Percentiles rank a stretch among this genome's conserved stretches.
Conservation (phyloP, 2,113 vertebrate genomes). For the Poeciliopsis turrubarensis region DNA sequence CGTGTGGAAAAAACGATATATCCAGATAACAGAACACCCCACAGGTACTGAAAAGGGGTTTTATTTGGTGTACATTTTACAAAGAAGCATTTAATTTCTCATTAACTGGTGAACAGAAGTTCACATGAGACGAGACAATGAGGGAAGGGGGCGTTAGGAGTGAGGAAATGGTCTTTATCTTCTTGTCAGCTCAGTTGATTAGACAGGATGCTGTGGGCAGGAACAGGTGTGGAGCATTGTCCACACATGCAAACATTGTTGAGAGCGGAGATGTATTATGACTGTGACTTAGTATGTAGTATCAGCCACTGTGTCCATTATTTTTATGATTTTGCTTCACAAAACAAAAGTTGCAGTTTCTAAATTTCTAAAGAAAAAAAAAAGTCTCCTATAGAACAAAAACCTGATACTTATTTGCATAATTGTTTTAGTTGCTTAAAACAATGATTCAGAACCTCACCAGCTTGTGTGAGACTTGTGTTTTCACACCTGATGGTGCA, state of each 20-base stretch:
- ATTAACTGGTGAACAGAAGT: constrained; percentile 2
- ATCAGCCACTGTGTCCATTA: not conserved
- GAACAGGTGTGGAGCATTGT: constrained; percentile 57
- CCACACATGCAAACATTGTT: constrained; percentile 30
- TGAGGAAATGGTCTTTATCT: constrained; percentile 59
- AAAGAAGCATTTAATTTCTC: constrained; percentile 1
- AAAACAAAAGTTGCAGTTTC: not conserved
- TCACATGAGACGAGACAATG: constrained; percentile 33
- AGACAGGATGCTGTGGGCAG: constrained; percentile 59
- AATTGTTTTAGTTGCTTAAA: too few relatives aligned
- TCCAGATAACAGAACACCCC: not conserved
- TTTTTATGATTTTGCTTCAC: not conserved
- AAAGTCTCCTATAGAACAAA: too few relatives aligned
- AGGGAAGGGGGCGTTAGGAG: constrained; percentile 1
- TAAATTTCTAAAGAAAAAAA: not conserved
- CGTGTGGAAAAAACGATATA: not conserved
- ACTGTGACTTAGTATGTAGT: not conserved
- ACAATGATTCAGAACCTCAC: too few relatives aligned
- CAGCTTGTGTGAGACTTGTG: too few relatives aligned
- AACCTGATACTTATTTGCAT: too few relatives aligned
- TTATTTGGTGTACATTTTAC: not conserved
- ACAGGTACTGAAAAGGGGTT: constrained; percentile 1
- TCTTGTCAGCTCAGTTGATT: constrained; percentile 47
- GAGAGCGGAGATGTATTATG: not conserved
- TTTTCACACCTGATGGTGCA: too few relatives aligned